These are phyloP conservation scores for Abscondita cerata DNA, from an alignment of 2,888 invertebrate genomes.

Conservation along the genomic window DNA sequence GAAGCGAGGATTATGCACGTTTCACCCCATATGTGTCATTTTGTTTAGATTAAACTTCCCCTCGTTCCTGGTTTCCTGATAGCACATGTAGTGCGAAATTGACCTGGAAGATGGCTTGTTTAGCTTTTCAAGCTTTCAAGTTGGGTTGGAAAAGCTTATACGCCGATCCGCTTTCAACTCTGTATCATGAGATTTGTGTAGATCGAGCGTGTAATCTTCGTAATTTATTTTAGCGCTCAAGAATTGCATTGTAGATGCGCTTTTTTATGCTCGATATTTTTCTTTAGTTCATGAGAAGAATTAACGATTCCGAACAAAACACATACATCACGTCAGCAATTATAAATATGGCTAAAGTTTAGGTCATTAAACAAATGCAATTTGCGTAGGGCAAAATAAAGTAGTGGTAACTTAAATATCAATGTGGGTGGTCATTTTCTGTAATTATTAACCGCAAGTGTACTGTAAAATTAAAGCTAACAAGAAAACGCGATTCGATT, in stretches of 20 bases:
- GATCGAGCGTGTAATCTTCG: slow-evolving; percentile 3
- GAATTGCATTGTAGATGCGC: slow-evolving; percentile 6
- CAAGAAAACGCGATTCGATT: slow-evolving; percentile 49
- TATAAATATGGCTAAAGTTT: slow-evolving; percentile 34
- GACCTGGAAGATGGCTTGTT: slow-evolving; percentile 15
- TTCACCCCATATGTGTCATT: slow-evolving; percentile 13
- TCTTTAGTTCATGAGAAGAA: too few species aligned
- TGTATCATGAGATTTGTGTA: background rate
- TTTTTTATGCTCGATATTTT: background rate
- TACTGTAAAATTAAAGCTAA: slow-evolving; percentile 49
- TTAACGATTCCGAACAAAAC: slow-evolving; percentile 18
- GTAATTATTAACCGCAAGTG: slow-evolving; percentile 48
- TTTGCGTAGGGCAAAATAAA: slow-evolving; percentile 29
- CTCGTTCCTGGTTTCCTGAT: slow-evolving; percentile 10
- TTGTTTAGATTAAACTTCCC: background rate
- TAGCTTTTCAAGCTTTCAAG: slow-evolving; percentile 4
- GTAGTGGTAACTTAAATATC: slow-evolving; percentile 37
- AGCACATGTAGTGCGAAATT: slow-evolving; percentile 12
- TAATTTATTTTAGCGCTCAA: slow-evolving; percentile 7
- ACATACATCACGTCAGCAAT: slow-evolving; percentile 28
- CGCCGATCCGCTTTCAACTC: too few species aligned
- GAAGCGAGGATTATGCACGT: slow-evolving; percentile 4
- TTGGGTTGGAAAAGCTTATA: background rate
- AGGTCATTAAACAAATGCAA: slow-evolving; percentile 38
- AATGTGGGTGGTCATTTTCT: slow-evolving; percentile 48